Percentiles rank a stretch among this genome's conserved stretches.
These are phyloP conservation scores for Anisognathus igniventris DNA, from an alignment of 2,797 vertebrate genomes.

Conservation along the genomic window DNA sequence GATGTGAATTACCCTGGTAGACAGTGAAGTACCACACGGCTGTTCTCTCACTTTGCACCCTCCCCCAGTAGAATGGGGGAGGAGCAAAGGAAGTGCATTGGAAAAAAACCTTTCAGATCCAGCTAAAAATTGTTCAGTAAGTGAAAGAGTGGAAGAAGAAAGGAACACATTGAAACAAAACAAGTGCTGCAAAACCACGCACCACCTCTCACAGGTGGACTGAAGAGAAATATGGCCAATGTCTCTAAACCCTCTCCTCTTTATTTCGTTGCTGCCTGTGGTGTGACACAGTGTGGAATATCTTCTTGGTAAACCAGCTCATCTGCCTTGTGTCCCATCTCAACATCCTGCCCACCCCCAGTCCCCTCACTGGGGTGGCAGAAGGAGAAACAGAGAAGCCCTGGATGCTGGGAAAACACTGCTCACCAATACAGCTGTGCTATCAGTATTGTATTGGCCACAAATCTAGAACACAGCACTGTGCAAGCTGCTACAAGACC, in stretches of 20 bases:
- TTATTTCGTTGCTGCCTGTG: not conserved
- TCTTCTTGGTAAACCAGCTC: not conserved
- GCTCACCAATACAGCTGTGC: not conserved
- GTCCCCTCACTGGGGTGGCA: not conserved
- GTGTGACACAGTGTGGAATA: not conserved
- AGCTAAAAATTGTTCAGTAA: not conserved
- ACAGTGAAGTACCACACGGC: not conserved
- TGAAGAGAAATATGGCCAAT: not conserved
- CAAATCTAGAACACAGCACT: not conserved
- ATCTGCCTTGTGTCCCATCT: not conserved
- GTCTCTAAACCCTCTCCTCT: not conserved
- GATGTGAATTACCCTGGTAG: not conserved
- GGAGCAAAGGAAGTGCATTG: not conserved
- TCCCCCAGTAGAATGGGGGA: rapidly evolving
- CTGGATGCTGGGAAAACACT: not conserved
- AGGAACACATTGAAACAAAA: not conserved
- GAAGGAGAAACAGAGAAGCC: not conserved
- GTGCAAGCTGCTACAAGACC: not conserved
- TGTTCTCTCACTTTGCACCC: rapidly evolving
- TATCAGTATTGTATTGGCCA: not conserved
- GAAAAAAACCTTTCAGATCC: rapidly evolving
- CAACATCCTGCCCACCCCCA: not conserved
- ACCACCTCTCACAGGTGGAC: rapidly evolving
- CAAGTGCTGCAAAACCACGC: not conserved
- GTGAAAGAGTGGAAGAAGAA: not conserved